Percentiles rank a stretch among this genome's conserved stretches.
Conservation (phyloP, 2,113 vertebrate species). For the Carassius auratus region DNA sequence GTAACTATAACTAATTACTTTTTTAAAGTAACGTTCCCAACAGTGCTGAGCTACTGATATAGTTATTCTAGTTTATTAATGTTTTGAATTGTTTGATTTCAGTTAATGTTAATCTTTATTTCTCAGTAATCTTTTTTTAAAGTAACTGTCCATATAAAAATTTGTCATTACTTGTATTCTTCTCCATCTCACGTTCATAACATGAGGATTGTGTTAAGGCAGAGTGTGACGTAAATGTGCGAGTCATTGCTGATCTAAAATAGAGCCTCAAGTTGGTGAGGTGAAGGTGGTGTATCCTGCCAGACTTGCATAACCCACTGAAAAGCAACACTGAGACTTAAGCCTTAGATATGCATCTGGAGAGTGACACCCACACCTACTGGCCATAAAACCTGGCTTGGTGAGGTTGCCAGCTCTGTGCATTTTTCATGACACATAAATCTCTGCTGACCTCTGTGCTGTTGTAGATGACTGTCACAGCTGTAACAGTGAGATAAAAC, state of each 20-base stretch:
- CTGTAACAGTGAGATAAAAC: slow-evolving; percentile 16
- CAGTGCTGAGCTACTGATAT: too few relatives aligned
- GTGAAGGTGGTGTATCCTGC: slow-evolving; percentile 5
- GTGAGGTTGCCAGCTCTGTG: slow-evolving; percentile 19
- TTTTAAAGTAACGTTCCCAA: too few relatives aligned
- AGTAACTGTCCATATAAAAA: too few relatives aligned
- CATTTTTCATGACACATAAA: slow-evolving; percentile 21
- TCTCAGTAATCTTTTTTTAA: too few relatives aligned
- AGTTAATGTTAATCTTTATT: too few relatives aligned
- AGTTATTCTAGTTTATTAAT: too few relatives aligned
- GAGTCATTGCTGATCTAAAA: neutral
- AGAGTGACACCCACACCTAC: neutral
- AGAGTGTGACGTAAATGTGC: slow-evolving; percentile 2
- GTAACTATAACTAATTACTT: too few relatives aligned
- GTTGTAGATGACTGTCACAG: slow-evolving; percentile 18
- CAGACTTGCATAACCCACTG: neutral
- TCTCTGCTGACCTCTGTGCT: slow-evolving; percentile 16
- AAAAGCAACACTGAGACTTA: slow-evolving; percentile 1
- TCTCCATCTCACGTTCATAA: too few relatives aligned
- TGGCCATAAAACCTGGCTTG: neutral
- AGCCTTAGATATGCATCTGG: slow-evolving; percentile 9
- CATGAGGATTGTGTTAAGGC: too few relatives aligned
- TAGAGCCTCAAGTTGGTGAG: neutral
- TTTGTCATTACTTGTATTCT: too few relatives aligned
- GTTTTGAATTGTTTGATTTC: too few relatives aligned